A percentile compares a stretch with the other conserved stretches of the same genome.
These are phyloP conservation scores for Idris sp. DNA, from an alignment of 1,140 invertebrate genomes.

Conservation along the genomic window DNA sequence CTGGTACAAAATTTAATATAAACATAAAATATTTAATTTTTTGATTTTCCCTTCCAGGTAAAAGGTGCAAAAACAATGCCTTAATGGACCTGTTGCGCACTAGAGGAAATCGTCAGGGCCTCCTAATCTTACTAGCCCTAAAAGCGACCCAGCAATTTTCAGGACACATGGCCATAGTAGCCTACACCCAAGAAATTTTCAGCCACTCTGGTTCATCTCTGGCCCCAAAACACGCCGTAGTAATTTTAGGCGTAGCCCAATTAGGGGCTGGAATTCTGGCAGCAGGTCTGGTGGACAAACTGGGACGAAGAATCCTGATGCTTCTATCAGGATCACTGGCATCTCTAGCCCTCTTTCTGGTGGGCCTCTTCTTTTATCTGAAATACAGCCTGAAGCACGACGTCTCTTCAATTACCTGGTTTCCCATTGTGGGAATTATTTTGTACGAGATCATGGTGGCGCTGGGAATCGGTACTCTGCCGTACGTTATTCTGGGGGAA, in stretches of 20 bases:
- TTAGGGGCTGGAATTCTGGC: constrained; percentile 81
- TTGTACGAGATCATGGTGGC: constrained; percentile 69
- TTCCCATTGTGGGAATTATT: constrained; percentile 69
- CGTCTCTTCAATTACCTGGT: constrained; percentile 69
- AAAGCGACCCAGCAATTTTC: constrained; percentile 87
- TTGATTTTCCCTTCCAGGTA: constrained; percentile 20
- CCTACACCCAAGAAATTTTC: constrained; percentile 87
- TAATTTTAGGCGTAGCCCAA: constrained; percentile 84
- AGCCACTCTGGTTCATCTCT: constrained; percentile 81
- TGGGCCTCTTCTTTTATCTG: constrained; percentile 77
- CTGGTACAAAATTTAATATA: no score
- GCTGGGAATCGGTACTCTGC: constrained; percentile 80
- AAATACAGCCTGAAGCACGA: constrained; percentile 65
- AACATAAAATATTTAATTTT: no score
- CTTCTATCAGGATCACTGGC: constrained; percentile 81
- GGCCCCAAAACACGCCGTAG: constrained; percentile 78
- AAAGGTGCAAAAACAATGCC: constrained; percentile 76
- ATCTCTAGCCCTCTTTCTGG: constrained; percentile 78
- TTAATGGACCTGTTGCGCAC: constrained; percentile 80
- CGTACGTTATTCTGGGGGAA: constrained; percentile 81
- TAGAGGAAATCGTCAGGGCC: constrained; percentile 81
- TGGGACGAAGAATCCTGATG: constrained; percentile 84
- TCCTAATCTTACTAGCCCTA: constrained; percentile 83
- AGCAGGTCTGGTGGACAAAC: constrained; percentile 83
- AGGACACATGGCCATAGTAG: constrained; percentile 86